Evolutionary conservation across 2,113 vertebrate genomes (phyloP).

Genomic region (Mustelus asterias): DNA sequence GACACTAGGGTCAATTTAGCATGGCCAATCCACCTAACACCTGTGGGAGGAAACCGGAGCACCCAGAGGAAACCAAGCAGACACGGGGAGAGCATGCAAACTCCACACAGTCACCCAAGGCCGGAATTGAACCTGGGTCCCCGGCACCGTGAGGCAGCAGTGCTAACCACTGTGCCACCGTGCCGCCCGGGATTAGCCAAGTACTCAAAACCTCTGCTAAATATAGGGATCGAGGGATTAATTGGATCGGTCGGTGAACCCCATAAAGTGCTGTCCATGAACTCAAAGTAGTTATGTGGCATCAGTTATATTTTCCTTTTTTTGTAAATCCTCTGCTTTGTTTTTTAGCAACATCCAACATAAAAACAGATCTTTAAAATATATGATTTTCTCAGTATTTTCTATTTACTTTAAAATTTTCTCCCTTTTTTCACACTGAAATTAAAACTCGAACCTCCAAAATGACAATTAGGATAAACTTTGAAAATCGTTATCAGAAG

Average conservation of each 20-base stretch:
- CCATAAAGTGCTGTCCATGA: not conserved
- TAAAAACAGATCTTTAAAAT: not conserved
- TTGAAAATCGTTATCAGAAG: not conserved
- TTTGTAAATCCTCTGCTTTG: not conserved
- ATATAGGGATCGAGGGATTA: not conserved
- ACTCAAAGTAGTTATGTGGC: not conserved
- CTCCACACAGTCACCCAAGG: no score
- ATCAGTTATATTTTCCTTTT: not conserved
- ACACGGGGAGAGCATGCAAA: no score
- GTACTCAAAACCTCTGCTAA: not conserved
- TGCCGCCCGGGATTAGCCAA: not conserved
- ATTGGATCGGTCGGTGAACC: not conserved
- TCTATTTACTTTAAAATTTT: not conserved
- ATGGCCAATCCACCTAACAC: no score
- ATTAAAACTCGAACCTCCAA: not conserved
- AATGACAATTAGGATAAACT: not conserved
- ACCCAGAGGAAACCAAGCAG: no score
- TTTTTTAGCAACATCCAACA: not conserved
- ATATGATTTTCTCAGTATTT: not conserved
- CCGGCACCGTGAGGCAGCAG: no score
- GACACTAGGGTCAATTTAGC: no score
- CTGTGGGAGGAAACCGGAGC: no score
- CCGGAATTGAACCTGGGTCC: no score
- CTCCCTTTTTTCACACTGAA: not conserved
- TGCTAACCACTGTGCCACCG: no score